A percentile compares a stretch with the other conserved stretches of the same genome.
Evolutionary conservation across 2,888 invertebrate genomes (phyloP).

Genomic region (Pyrrhia umbra): DNA sequence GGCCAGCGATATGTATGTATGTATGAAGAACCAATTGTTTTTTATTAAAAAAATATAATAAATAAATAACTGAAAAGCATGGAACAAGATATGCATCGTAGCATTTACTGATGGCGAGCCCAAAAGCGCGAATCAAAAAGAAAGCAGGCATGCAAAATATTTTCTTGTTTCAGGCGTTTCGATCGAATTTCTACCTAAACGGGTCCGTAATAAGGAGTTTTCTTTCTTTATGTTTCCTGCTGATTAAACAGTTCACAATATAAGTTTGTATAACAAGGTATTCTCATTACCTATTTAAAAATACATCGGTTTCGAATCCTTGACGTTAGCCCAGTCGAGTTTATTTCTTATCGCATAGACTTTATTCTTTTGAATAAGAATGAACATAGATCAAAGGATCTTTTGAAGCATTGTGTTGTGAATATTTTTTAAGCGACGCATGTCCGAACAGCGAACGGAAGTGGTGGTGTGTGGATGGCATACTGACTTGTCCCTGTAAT

Average conservation of each 20-base stretch:
- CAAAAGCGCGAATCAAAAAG: too few species aligned
- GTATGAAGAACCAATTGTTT: too few species aligned
- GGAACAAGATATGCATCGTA: too few species aligned
- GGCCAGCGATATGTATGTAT: too few species aligned
- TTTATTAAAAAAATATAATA: too few species aligned
- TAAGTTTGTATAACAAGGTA: not conserved
- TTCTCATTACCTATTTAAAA: constrained; percentile 33
- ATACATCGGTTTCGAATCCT: constrained; percentile 49
- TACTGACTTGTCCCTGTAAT: constrained; percentile 67
- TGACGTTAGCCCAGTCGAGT: constrained; percentile 42
- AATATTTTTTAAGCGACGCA: constrained; percentile 84
- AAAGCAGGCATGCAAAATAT: too few species aligned
- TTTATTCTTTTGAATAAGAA: constrained; percentile 69
- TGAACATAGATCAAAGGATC: constrained; percentile 72
- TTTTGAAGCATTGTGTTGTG: constrained; percentile 72
- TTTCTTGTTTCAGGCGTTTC: too few species aligned
- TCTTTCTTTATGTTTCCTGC: not conserved
- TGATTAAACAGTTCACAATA: not conserved
- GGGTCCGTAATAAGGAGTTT: not conserved
- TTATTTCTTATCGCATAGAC: constrained; percentile 58
- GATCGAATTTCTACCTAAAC: too few species aligned
- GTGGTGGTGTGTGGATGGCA: constrained; percentile 78
- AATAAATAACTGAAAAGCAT: too few species aligned
- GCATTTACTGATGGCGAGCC: too few species aligned
- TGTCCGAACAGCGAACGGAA: constrained; percentile 84